Evolutionary conservation across 35 echinoderm and acorn worm genomes (phyloP).

Genomic region (Lytechinus pictus): DNA sequence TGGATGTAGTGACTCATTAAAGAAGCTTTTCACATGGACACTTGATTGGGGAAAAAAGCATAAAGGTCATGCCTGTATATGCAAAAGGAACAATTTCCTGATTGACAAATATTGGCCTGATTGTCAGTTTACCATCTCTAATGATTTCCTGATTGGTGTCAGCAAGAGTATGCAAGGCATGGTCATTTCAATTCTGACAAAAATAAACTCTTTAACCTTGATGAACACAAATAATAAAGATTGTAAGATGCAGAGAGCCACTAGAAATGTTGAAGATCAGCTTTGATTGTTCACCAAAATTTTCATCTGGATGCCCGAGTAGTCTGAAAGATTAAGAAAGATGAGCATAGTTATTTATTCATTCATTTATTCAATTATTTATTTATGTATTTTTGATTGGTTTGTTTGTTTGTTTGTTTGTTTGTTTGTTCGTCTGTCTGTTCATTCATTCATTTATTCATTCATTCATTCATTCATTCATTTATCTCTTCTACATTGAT

Average conservation of each 20-base stretch:
- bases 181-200: neutral
- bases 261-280: neutral
- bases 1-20: neutral
- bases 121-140: neutral
- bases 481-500: too few species aligned
- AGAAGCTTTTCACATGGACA: neutral
- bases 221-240: neutral
- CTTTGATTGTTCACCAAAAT: too few species aligned
- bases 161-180: neutral
- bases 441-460: too few species aligned
- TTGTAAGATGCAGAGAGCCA: too few species aligned
- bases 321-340: too few species aligned
- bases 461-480: too few species aligned
- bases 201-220: neutral
- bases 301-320: too few species aligned
- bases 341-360: too few species aligned
- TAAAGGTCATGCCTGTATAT: neutral
- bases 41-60: neutral
- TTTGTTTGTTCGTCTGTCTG: too few species aligned
- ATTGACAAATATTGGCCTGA: slow-evolving; percentile 1
- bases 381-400: too few species aligned
- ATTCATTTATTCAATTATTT: too few species aligned
- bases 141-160: neutral
- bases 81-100: neutral
- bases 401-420: too few species aligned